phyloP scores from a whole-genome alignment of 2,797 vertebrate species.

The Acropternis orthonyx region DNA sequence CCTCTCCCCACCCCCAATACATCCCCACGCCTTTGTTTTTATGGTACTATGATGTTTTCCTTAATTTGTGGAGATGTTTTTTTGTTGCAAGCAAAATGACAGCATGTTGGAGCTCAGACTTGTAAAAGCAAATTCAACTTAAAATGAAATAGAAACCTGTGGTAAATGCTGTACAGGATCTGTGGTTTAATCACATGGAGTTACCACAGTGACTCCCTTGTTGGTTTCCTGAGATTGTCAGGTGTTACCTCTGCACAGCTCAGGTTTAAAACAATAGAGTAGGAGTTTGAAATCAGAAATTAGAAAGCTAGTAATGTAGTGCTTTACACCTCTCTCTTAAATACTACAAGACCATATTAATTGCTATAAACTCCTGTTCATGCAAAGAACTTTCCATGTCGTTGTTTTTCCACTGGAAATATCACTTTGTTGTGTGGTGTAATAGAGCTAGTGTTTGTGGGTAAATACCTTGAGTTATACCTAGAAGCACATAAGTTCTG shows the following conservation, averaged over 20 bases:
- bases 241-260: background rate
- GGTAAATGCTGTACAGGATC: conserved; percentile 35
- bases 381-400: background rate
- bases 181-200: conserved; percentile 46
- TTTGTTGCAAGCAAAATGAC: background rate
- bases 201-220: conserved; percentile 6
- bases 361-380: background rate
- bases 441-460: background rate
- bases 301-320: background rate
- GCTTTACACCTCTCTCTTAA: background rate
- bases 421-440: background rate
- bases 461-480: background rate
- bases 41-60: background rate
- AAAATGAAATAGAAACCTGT: background rate
- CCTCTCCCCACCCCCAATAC: rapidly evolving
- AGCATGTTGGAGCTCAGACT: background rate
- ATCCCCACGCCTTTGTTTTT: background rate
- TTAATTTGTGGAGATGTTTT: background rate
- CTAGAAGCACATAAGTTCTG: background rate
- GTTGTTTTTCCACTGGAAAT: background rate
- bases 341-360: background rate
- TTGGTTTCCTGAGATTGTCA: conserved; percentile 35
- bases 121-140: background rate
- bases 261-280: conserved; percentile 23
- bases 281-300: conserved; percentile 14